phyloP scores from a whole-genome alignment of 2,888 invertebrate species.

The Tuta absoluta region DNA sequence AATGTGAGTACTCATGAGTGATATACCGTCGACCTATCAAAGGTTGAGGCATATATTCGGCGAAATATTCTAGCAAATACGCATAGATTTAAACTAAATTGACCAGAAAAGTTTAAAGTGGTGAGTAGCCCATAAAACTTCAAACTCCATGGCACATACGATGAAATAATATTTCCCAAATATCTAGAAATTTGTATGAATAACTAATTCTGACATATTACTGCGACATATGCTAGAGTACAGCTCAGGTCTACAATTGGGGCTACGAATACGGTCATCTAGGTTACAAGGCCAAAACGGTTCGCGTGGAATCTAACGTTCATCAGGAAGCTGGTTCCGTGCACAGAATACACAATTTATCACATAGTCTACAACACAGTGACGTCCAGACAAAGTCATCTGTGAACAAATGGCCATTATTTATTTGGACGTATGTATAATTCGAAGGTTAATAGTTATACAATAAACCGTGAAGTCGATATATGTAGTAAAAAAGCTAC shows the following conservation, averaged over 20 bases:
- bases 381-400: not conserved
- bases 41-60: too few species aligned
- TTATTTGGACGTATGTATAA: not conserved
- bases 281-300: constrained; percentile 23
- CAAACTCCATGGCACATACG: too few species aligned
- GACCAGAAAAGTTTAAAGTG: too few species aligned
- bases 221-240: not conserved
- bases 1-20: too few species aligned
- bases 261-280: constrained; percentile 32
- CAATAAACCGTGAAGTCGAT: not conserved
- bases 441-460: not conserved
- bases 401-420: not conserved
- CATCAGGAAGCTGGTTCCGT: constrained; percentile 21
- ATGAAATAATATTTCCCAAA: too few species aligned
- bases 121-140: too few species aligned
- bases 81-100: too few species aligned
- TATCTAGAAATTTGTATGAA: too few species aligned
- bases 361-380: not conserved
- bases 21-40: too few species aligned
- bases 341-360: constrained; percentile 16
- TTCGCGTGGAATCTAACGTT: constrained; percentile 4
- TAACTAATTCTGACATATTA: too few species aligned
- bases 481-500: not conserved
- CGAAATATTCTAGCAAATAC: too few species aligned
- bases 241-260: constrained; percentile 31